Evolutionary conservation across 2,113 vertebrate genomes (phyloP), one percentile per base, ranked within the genome.

Genomic region (Planiliza haematocheilus): DNA sequence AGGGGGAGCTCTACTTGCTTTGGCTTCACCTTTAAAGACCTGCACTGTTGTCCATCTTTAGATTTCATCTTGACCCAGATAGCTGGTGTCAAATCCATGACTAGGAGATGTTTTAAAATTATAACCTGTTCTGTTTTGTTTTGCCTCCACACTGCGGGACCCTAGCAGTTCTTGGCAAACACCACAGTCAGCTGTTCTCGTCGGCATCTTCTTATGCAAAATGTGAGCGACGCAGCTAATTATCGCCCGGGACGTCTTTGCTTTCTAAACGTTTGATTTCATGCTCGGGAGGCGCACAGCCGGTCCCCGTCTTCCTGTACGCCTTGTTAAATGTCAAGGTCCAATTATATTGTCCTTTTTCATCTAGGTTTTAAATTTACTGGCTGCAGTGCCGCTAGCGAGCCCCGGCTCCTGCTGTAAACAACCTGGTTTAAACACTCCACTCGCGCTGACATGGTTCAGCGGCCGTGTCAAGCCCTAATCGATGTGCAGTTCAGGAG

Each of bases 291-390:
- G 70, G 56, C 34, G 49, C 43, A 7, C 41, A 49, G 69, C 43
- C 51, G 9, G 43, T 24, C 39, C 34, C 16, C n/a, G 21, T 59
- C 57, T 56, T 24, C 61, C 62, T 18, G 37, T 24, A 9, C 41
- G 41, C 30, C 59, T 79, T 70, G 77, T 74, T 70, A 74, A 71
- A 82, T 56, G 57, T 79, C 62, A 45, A 42, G 62, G 42, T 50
- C 43, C 61, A 70, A 68, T 74, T 85, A 58, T 68, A 71, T 67
- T 74, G 53, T 78, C 56, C 48, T 53, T 70, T 76, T 70, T 51
- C 63, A 78, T 79, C 71, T 74, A 39, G 56, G 20, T 46, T 77
- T 51, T 77, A 55, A 74, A 51, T 64, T 51, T 56, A 42, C 41
- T 70, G 41, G 39, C 41, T 59, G 2, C 6, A 53, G 21, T 0